Base-by-base conservation (phyloP, 1,140 invertebrate species). In the Caenorhabditis inopinata region DNA sequence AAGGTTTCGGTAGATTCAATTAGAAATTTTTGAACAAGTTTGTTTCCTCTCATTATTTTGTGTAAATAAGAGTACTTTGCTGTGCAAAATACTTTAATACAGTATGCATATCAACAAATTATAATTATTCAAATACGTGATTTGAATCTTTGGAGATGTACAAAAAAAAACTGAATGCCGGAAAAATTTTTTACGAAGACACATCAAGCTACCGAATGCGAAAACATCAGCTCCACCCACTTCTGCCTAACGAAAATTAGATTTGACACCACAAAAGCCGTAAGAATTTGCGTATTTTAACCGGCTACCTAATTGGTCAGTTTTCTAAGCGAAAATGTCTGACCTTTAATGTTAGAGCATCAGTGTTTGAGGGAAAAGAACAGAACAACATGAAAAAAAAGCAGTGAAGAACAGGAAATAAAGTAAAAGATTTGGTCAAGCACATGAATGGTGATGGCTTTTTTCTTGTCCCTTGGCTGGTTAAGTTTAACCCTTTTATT, bases 391-490 rank as follows among this genome's bases (percentile, higher is more conserved):
- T 16, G 27, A 68, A 23, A 68, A 38, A 14, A 53, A 25, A 9
- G 27, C 23, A 51, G 23, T 29, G 9, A 68, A 42, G 12, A 32
- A n/a, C 16, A 5, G 53, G 23, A 12, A 58, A 16, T 42, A 42
- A 14, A 42, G 16, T 12, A 32, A 68, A 68, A 68, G 58, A 68
- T 68, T 68, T 68, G 58, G 32, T 42, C 7, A 29, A 38, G 58
- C 58, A 68, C 32, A 68, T 42, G 58, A 68, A 68, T 68, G 58
- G 58, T 68, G 58, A 68, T 68, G 58, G 58, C 5, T 32, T 68
- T 68, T 32, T 68, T 35, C 23, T 68, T 18, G 23, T 68, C 38
- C 6, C 38, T n/a, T n/a, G n/a, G 16, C 2, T 29, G n/a, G 51
- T 58, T 58, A 29, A 11, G 51, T 29, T 32, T 68, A 68, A 68